Evolutionary conservation across 2,888 invertebrate genomes (phyloP).

Genomic region (Spodoptera littoralis): DNA sequence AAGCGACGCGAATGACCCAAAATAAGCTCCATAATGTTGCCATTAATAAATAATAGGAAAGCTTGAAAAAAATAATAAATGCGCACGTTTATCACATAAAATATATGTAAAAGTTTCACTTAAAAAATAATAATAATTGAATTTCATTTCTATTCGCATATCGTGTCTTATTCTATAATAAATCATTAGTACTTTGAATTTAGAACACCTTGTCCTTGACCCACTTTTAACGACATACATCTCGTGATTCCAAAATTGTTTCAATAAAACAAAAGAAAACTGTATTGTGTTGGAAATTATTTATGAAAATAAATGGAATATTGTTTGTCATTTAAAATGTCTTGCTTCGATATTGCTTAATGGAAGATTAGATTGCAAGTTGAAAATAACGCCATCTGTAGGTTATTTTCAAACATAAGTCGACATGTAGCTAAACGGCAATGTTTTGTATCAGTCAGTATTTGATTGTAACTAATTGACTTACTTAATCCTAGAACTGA

Average conservation of each 20-base stretch:
- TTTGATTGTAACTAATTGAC: too few species aligned
- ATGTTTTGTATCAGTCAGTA: too few species aligned
- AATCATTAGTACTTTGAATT: constrained; percentile 34
- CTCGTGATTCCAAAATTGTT: constrained; percentile 66
- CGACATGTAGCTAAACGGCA: not conserved
- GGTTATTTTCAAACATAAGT: constrained; percentile 6
- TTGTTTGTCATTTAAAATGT: too few species aligned
- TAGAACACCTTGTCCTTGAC: constrained; percentile 75
- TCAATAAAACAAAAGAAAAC: not conserved
- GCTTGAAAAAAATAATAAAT: constrained; percentile 67
- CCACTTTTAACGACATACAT: constrained; percentile 64
- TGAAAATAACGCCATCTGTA: constrained; percentile 41
- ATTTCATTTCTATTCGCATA: not conserved
- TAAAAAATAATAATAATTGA: not conserved
- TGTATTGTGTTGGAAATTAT: not conserved
- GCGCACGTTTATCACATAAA: constrained; percentile 3
- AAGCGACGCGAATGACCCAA: constrained; percentile 88
- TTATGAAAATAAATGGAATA: not conserved
- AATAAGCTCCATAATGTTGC: constrained; percentile 88
- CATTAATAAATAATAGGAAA: constrained; percentile 73
- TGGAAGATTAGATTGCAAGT: not conserved
- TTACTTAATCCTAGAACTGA: too few species aligned
- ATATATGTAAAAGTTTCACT: too few species aligned
- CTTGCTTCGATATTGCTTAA: not conserved
- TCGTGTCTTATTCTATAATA: constrained; percentile 22